A percentile compares a stretch with the other conserved stretches of the same genome.
These are phyloP conservation scores for Nyctalus aviator DNA, from an alignment of 2,797 vertebrate species.

Conservation along the genomic window DNA sequence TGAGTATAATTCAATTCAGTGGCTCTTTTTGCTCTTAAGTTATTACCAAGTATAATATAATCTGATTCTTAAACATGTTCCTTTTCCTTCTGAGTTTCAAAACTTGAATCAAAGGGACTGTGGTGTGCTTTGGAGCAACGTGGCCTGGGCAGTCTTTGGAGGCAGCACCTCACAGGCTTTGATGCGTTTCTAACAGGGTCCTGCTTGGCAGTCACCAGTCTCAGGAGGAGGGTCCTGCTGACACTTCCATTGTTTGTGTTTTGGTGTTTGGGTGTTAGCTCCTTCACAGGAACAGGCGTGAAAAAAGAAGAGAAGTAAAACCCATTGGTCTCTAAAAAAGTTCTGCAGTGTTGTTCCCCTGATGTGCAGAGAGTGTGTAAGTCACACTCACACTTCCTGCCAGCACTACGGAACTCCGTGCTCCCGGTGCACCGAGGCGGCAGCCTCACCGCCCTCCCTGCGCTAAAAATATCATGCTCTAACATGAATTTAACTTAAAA, in stretches of 20 bases:
- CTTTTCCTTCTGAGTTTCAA: slow-evolving; percentile 19
- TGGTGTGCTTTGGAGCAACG: not conserved
- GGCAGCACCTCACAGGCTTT: too few species aligned
- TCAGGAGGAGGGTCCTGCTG: not conserved
- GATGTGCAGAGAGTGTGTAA: not conserved
- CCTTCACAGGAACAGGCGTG: not conserved
- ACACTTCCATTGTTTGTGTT: slow-evolving; percentile 6
- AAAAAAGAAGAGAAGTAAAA: not conserved
- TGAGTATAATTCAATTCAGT: not conserved
- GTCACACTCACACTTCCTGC: not conserved
- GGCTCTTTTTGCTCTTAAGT: slow-evolving; percentile 15
- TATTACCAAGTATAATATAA: not conserved
- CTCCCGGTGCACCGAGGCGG: not conserved
- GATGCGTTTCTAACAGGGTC: not conserved
- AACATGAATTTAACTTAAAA: slow-evolving; percentile 47
- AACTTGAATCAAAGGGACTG: not conserved
- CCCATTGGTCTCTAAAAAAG: not conserved
- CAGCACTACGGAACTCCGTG: not conserved
- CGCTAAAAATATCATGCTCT: not conserved
- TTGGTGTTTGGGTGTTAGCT: slow-evolving; percentile 10
- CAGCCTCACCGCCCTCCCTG: not conserved
- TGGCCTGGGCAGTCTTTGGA: not conserved
- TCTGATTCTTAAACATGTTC: not conserved
- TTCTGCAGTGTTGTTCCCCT: not conserved
- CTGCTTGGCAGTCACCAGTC: not conserved